Evolutionary conservation across 2,888 invertebrate species (phyloP).

Genomic region (Hylaea fasciaria): DNA sequence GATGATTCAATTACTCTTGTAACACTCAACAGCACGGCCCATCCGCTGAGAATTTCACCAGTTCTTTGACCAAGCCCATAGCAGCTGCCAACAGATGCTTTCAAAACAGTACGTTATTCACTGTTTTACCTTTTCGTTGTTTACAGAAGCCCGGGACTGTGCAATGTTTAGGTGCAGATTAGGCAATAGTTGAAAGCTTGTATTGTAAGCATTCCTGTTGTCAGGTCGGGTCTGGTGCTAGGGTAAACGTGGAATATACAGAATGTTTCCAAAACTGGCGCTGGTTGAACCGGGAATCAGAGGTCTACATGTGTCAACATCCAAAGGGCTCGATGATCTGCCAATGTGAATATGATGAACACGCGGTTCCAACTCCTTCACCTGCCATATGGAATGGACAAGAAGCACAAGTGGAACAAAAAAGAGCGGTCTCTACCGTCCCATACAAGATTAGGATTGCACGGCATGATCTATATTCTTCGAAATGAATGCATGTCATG

Average conservation of each 20-base stretch:
- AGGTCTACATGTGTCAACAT: no score
- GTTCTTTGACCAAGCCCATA: constrained; percentile 12
- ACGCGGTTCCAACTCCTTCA: no score
- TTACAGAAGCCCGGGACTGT: constrained; percentile 8
- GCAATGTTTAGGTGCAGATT: constrained; percentile 13
- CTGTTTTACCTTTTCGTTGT: constrained; percentile 10
- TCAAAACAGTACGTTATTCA: constrained; percentile 17
- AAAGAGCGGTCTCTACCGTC: no score
- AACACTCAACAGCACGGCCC: neutral
- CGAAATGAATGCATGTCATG: no score
- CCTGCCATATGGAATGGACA: no score
- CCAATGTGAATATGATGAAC: no score
- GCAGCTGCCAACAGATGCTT: constrained; percentile 3
- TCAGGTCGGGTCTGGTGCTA: neutral
- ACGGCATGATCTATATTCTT: no score
- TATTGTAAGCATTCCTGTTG: neutral
- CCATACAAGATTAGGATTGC: no score
- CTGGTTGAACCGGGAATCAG: no score
- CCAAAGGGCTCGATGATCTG: no score
- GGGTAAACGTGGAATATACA: neutral
- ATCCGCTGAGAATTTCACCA: neutral
- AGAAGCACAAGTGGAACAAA: no score
- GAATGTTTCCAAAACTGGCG: no score
- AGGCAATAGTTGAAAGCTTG: constrained; percentile 3
- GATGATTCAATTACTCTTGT: neutral